Evolutionary conservation across 2,797 vertebrate species (phyloP), one percentile per base, ranked within the genome.

Genomic region (Graptemys geographica): DNA sequence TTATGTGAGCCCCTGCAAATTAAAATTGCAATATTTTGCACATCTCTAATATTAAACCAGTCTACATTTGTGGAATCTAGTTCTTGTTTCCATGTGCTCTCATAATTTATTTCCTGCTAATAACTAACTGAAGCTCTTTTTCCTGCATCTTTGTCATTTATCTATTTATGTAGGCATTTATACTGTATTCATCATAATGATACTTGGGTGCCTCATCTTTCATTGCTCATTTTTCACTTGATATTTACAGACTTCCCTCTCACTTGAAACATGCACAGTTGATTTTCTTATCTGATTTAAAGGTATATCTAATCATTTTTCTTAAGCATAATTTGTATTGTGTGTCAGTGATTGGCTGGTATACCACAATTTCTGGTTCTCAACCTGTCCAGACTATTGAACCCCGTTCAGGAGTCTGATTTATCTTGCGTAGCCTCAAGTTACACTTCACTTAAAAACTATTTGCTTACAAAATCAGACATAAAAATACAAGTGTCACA

Each of bases 211-310:
- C 10, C 6, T 19, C 27, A 33, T 55, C 52, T 80, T 95, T 79
- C 19, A 37, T 5, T 74, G 2, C 74, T 47, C 25, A 47, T 76
- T 56, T 21, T 5, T 0, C 41, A 2, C 1, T 90, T 74, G 11
- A 15, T 86, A 90, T 69, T 91, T 78, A 81, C 37, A 44, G 69
- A 79, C 33, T 5, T 51, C 89, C 23, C 16, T 84, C 11, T 81
- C 74, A 8, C n/a, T 59, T 86, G 62, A 74, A 47, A 81, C 2
- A 62, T 0, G 0, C 4, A 41, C 1, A 31, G 12, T 8, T 87
- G 37, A 83, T 41, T 91, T 94, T 79, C 21, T n/a, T 31, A 62
- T 53, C 37, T 9, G 11, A 11, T 11, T 3, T 69, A 31, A 79
- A 18, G 69, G 59, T 69, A 44, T 49, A 69, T 7, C 28, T 79